Base-by-base conservation (phyloP, 2,113 vertebrate genomes). In the Triplophysa tibetana region DNA sequence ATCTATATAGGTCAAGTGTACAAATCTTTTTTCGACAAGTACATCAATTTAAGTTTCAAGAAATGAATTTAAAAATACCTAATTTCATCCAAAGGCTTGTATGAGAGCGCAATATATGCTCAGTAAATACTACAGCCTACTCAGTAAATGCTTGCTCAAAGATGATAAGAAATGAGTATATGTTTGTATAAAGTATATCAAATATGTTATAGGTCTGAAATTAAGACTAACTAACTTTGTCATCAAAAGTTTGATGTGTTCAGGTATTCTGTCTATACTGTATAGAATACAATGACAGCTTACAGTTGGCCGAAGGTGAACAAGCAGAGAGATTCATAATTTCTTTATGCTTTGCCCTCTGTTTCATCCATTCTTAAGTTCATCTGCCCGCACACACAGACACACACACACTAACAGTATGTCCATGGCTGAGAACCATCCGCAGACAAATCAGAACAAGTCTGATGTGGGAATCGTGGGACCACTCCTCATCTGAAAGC, bases 361-460 rank as follows among this genome's bases (percentile, higher is more conserved):
- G 2, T 17, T 33, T 52, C 24, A 16, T 65, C 48, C 8, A 2
- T 56, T 24, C 78, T 64, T 0, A 38, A 69, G 16, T 58, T 68
- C 3, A 80, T 75, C 26, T 74, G 14, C n/a, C 50, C 10, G 58
- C 41, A 2, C 12, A 29, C 72, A 83, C 79, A 74, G 81, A 83
- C 67, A 11, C 12, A 29, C 58, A 83, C 79, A 74, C 81, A 83
- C 24, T n/a, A n/a, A 24, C 72, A 61, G 75, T 76, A 74, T 24
- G 64, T 79, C 6, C 7, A 38, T 65, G 75, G 75, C 85, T 86
- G 78, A 88, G 80, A 24, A 73, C 73, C 70, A 75, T 45, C 41
- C 56, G 70, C 78, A 88, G 83, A 74, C 80, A 80, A 79, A 84
- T 88, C 88, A 70, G 79, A 82, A 75, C 86, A 68, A 82, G 80